phyloP scores from a whole-genome alignment of 2,113 vertebrate genomes.

The Ophthalmolycus amberensis region DNA sequence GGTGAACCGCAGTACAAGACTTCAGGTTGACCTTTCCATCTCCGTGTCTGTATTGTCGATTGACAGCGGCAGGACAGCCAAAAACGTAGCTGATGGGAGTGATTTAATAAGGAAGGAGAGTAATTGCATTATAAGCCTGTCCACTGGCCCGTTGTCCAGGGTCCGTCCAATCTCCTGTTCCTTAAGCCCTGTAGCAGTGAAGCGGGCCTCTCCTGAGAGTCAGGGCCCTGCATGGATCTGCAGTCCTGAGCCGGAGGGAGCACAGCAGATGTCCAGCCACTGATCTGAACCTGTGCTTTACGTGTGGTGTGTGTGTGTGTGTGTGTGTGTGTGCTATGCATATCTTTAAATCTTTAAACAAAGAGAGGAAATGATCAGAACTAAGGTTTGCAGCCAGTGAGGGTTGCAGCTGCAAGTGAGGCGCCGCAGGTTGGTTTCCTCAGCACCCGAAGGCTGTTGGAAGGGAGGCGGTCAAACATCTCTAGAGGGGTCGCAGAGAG shows the following conservation, averaged over 20 bases:
- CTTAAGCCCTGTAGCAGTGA: constrained; percentile 33
- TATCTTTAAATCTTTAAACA: constrained; percentile 51
- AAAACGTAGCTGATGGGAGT: constrained; percentile 51
- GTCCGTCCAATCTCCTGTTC: constrained; percentile 66
- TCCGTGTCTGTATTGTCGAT: constrained; percentile 31
- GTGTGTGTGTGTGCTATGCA: neutral
- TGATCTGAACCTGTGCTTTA: constrained; percentile 41
- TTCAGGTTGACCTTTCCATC: constrained; percentile 51
- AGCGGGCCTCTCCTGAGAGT: constrained; percentile 27
- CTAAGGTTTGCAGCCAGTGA: constrained; percentile 10
- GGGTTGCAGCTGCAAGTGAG: constrained; percentile 52
- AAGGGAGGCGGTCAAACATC: constrained; percentile 57
- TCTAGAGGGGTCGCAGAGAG: constrained; percentile 20
- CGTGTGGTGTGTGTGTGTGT: neutral
- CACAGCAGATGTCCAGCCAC: constrained; percentile 63
- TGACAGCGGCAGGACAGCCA: constrained; percentile 43
- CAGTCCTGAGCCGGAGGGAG: constrained; percentile 39
- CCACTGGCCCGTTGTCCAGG: constrained; percentile 61
- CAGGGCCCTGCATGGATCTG: constrained; percentile 29
- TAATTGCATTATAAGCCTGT: constrained; percentile 75
- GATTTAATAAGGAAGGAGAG: constrained; percentile 77
- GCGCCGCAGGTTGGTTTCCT: constrained; percentile 21
- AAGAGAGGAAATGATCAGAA: constrained; percentile 45
- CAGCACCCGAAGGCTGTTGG: constrained; percentile 21
- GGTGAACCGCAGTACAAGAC: constrained; percentile 45